A percentile compares a stretch with the other conserved stretches of the same genome.
phyloP scores from a whole-genome alignment of 30 jellyfish, hydroid and myxozoan species.

The Mastigias papua region DNA sequence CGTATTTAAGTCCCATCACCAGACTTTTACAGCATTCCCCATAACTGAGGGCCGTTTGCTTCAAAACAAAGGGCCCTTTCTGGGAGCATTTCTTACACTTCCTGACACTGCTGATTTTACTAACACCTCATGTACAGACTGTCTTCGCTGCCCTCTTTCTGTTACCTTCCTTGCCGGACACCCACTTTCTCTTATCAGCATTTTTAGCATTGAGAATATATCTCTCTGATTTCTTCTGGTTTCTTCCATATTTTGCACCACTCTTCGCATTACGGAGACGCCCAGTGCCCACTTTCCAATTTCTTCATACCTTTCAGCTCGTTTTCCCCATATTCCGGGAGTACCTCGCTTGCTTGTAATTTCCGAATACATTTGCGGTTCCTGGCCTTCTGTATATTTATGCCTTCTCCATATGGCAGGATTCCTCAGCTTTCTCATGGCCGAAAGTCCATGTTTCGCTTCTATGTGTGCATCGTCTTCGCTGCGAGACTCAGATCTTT shows the following conservation, averaged over 20 bases:
- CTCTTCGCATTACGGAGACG: too few species aligned
- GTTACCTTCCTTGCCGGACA: neutral
- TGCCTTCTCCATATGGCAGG: neutral
- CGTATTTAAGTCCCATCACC: too few species aligned
- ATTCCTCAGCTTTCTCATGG: slow-evolving; percentile 4
- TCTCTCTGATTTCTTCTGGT: too few species aligned
- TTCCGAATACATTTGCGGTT: too few species aligned
- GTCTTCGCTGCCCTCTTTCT: neutral
- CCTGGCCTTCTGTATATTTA: neutral
- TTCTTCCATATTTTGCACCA: too few species aligned
- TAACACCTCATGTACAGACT: neutral
- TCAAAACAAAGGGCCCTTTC: too few species aligned
- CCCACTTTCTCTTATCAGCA: neutral
- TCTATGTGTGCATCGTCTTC: neutral
- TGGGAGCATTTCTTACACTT: too few species aligned
- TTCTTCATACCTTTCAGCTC: neutral
- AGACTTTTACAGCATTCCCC: too few species aligned
- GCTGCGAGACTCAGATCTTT: neutral
- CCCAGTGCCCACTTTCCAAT: neutral
- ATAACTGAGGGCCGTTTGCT: too few species aligned
- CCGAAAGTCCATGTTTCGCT: slow-evolving; percentile 43
- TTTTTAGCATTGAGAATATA: neutral
- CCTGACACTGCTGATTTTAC: too few species aligned
- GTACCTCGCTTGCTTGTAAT: neutral
- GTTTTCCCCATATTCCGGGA: neutral